phyloP scores from a whole-genome alignment of 2,113 vertebrate genomes.

The Myrmecobius fasciatus region DNA sequence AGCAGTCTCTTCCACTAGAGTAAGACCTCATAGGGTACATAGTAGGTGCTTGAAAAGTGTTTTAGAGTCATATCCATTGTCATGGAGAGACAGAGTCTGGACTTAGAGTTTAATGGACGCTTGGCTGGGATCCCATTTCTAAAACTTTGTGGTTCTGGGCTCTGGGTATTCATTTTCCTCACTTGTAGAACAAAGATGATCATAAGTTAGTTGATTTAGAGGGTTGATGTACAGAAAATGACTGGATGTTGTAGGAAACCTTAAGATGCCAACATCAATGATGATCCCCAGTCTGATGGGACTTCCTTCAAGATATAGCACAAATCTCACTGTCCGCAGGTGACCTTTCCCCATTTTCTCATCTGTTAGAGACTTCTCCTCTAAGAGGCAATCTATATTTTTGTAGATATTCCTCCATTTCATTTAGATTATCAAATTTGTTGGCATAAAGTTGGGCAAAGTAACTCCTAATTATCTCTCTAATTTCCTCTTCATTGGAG shows the following conservation, averaged over 20 bases:
- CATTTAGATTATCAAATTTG: too few relatives aligned
- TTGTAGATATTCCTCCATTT: too few relatives aligned
- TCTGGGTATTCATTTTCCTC: not conserved
- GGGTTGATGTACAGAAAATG: not conserved
- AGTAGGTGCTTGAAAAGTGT: not conserved
- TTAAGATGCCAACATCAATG: not conserved
- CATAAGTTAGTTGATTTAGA: not conserved
- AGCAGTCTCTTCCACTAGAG: not conserved
- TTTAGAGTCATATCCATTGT: too few relatives aligned
- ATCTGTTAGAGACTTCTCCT: not conserved
- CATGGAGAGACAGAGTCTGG: not conserved
- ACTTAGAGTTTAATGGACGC: not conserved
- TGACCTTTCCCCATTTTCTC: not conserved
- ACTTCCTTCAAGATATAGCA: not conserved
- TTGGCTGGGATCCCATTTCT: not conserved
- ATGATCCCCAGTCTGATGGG: not conserved
- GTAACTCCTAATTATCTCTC: too few relatives aligned
- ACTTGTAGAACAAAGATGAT: not conserved
- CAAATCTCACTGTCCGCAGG: not conserved
- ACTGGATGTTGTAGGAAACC: not conserved
- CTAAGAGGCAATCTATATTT: too few relatives aligned
- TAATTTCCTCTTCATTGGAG: too few relatives aligned
- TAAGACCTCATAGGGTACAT: not conserved
- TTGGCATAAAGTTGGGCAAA: too few relatives aligned
- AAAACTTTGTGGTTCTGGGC: not conserved